Conservation (phyloP, 2,113 vertebrate genomes). For the Holacanthus passer region DNA sequence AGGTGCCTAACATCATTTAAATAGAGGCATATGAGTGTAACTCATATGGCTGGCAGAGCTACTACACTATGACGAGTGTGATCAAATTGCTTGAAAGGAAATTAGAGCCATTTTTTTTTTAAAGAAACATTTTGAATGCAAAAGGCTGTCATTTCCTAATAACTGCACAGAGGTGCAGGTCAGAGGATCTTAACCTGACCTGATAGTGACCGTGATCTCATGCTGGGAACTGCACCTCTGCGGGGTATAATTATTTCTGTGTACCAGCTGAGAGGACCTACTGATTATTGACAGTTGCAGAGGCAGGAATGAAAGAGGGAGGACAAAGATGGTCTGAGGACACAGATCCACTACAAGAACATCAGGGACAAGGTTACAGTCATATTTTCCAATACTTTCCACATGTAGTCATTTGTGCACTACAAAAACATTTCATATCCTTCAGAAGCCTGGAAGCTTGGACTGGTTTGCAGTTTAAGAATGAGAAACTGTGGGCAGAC, state of each 20-base stretch:
- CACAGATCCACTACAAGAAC: background rate
- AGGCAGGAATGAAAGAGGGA: background rate
- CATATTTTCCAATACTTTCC: background rate
- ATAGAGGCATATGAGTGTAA: background rate
- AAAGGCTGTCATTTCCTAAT: too few species aligned
- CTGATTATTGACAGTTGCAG: background rate
- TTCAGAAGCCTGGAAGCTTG: background rate
- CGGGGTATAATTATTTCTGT: background rate
- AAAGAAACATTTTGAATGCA: too few species aligned
- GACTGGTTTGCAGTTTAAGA: background rate
- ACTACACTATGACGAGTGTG: too few species aligned
- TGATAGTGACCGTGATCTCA: background rate
- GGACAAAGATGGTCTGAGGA: background rate
- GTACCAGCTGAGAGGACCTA: background rate
- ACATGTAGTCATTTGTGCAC: too few species aligned
- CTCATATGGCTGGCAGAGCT: too few species aligned
- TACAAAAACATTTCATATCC: too few species aligned
- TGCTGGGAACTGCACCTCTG: background rate
- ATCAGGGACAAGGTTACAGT: background rate
- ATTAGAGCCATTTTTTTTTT: too few species aligned
- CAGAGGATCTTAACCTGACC: background rate
- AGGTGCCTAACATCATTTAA: background rate
- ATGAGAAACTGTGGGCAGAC: too few species aligned
- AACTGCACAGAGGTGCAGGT: background rate
- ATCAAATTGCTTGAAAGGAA: background rate